Evolutionary conservation across 2,797 vertebrate species (phyloP).

Genomic region (Parauchenoglanis punctatus): DNA sequence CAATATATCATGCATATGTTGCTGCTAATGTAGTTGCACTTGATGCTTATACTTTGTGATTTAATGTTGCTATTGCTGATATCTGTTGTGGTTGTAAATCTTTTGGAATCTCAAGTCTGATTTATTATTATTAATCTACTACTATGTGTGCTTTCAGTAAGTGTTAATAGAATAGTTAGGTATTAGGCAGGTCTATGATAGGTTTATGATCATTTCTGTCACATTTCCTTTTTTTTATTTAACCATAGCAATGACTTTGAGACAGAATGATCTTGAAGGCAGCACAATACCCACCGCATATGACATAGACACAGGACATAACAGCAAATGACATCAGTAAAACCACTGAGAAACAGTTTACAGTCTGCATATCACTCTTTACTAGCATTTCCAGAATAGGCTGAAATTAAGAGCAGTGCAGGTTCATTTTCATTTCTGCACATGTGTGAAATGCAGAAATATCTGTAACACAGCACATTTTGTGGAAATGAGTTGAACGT

Average conservation of each 20-base stretch:
- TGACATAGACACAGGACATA: neutral
- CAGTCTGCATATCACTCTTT: no score
- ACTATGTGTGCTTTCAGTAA: neutral
- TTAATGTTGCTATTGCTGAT: neutral
- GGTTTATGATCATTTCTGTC: neutral
- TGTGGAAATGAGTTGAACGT: constrained; percentile 4
- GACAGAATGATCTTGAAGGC: neutral
- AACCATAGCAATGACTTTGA: neutral
- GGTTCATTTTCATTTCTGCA: neutral
- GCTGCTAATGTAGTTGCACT: neutral
- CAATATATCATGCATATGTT: neutral
- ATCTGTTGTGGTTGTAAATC: neutral
- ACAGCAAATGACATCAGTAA: neutral
- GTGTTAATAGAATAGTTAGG: no score
- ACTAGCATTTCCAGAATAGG: neutral
- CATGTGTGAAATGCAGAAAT: neutral
- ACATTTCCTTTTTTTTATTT: neutral
- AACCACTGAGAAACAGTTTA: neutral
- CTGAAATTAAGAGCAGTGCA: neutral
- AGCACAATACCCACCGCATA: neutral
- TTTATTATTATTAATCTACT: neutral
- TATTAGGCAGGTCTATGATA: neutral
- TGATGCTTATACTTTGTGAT: neutral
- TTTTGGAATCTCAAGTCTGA: neutral
- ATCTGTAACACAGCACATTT: constrained; percentile 13